phyloP scores from a whole-genome alignment of 2,888 invertebrate genomes.

The Himalopsyche kuldschensis region DNA sequence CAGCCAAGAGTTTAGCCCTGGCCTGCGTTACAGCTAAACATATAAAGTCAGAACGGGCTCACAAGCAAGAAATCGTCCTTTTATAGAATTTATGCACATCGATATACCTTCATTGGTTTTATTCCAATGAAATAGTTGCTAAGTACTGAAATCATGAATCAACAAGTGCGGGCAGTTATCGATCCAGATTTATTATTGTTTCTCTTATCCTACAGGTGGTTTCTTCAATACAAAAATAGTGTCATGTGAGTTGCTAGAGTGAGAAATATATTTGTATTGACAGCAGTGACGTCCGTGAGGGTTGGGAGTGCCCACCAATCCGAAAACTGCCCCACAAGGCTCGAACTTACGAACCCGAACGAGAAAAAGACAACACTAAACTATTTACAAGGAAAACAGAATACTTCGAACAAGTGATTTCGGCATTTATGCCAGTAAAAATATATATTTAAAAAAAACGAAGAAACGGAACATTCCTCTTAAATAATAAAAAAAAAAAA shows the following conservation, averaged over 20 bases:
- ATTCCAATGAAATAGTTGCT: too few species aligned
- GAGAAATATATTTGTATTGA: neutral
- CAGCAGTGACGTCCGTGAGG: neutral
- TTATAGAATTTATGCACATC: too few species aligned
- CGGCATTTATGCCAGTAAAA: neutral
- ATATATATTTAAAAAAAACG: neutral
- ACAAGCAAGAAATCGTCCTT: too few species aligned
- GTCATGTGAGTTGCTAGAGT: neutral
- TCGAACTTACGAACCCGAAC: neutral
- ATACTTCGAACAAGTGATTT: neutral
- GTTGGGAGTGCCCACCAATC: neutral
- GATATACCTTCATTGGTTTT: too few species aligned
- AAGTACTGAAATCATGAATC: neutral
- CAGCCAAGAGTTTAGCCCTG: too few species aligned
- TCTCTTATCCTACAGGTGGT: neutral
- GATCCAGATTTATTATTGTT: neutral
- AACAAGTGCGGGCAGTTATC: neutral
- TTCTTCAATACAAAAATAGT: neutral
- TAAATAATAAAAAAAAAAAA: neutral
- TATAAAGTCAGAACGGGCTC: too few species aligned
- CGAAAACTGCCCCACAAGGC: neutral
- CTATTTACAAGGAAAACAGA: neutral
- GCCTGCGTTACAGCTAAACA: too few species aligned
- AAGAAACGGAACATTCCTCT: conserved; percentile 23
- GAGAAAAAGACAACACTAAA: neutral